These are phyloP conservation scores for Strigamia crassipes DNA, from an alignment of 2,888 invertebrate genomes.

Conservation along the genomic window DNA sequence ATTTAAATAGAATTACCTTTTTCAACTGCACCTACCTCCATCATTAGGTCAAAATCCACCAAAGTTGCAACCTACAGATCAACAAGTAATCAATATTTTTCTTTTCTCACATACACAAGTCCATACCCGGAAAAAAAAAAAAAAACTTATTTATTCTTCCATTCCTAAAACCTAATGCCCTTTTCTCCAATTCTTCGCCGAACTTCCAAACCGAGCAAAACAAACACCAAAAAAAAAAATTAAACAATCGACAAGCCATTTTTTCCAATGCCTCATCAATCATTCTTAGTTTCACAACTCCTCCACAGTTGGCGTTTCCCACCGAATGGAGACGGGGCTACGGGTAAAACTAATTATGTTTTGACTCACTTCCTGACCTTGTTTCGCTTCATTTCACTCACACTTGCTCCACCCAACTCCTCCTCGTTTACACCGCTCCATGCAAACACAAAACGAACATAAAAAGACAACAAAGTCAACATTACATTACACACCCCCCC, in stretches of 20 bases:
- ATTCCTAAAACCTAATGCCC: not conserved
- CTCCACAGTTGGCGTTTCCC: not conserved
- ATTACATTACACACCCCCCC: not conserved
- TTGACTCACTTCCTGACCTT: constrained; percentile 21
- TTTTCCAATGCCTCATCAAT: constrained; percentile 6
- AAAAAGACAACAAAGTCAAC: constrained; percentile 10
- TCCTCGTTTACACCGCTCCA: not conserved
- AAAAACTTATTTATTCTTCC: not conserved
- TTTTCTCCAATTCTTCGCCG: not conserved
- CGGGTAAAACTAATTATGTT: constrained; percentile 16
- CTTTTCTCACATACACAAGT: not conserved
- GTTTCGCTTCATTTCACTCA: constrained; percentile 21
- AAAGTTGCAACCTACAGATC: not conserved
- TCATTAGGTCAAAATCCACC: not conserved
- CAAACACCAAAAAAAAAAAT: not conserved
- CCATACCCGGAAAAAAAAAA: not conserved
- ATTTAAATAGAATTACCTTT: constrained; percentile 11
- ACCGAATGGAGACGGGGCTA: not conserved
- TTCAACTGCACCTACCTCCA: not conserved
- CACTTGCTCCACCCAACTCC: not conserved
- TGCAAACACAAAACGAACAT: not conserved
- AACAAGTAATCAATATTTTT: constrained; percentile 19
- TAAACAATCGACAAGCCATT: constrained; percentile 3
- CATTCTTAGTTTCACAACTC: not conserved
- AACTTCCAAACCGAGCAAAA: not conserved